These are phyloP conservation scores for Lota lota DNA, from an alignment of 2,113 vertebrate genomes.

Conservation along the genomic window DNA sequence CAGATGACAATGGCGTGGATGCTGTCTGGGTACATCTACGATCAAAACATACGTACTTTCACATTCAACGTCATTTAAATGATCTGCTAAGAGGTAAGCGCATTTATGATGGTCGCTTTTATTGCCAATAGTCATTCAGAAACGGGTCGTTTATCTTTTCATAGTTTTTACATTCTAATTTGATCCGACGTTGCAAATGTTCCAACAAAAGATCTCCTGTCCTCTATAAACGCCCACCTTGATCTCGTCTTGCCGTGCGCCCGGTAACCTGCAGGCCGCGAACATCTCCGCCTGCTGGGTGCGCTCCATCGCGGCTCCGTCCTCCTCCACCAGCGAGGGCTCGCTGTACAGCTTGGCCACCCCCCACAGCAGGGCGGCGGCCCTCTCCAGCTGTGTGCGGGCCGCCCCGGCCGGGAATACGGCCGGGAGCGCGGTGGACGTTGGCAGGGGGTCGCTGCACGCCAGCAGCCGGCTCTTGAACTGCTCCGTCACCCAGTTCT, in stretches of 20 bases:
- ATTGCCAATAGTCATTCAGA: too few species aligned
- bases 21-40: slow-evolving; percentile 73
- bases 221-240: slow-evolving; percentile 55
- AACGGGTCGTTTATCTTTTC: not conserved
- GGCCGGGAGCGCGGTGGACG: slow-evolving; percentile 71
- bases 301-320: slow-evolving; percentile 58
- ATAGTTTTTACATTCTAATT: too few species aligned
- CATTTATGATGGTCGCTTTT: not conserved
- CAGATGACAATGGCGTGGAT: slow-evolving; percentile 71
- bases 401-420: slow-evolving; percentile 54
- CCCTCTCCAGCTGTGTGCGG: slow-evolving; percentile 59
- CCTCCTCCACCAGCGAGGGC: slow-evolving; percentile 66
- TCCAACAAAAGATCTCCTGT: not conserved
- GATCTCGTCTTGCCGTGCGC: slow-evolving; percentile 63
- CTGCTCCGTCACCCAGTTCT: slow-evolving; percentile 77
- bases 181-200: too few species aligned
- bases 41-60: not conserved
- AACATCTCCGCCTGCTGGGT: slow-evolving; percentile 76
- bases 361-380: slow-evolving; percentile 73
- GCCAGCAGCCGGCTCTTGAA: slow-evolving; percentile 72
- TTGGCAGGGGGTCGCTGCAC: slow-evolving; percentile 66
- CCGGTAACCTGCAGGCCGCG: slow-evolving; percentile 71
- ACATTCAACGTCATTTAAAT: not conserved
- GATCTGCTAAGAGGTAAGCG: not conserved
- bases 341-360: slow-evolving; percentile 69